phyloP scores from a whole-genome alignment of 2,797 vertebrate species.

The Schizothorax lantsangensis region DNA sequence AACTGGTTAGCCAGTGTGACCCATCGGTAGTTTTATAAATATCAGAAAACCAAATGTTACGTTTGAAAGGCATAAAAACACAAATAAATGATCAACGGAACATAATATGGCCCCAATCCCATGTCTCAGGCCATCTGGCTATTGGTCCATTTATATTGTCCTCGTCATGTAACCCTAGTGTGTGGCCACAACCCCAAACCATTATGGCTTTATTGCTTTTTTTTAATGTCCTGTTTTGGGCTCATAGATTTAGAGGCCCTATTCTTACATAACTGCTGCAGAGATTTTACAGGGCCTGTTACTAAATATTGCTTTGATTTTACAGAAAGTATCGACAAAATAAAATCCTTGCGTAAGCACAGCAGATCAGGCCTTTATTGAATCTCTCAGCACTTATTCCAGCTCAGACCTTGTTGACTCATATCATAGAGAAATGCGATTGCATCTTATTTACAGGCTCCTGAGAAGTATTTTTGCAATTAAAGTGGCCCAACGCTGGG shows the following conservation, averaged over 20 bases:
- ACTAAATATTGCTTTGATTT: slow-evolving; percentile 33
- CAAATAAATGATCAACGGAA: not conserved
- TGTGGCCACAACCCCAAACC: not conserved
- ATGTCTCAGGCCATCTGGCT: not conserved
- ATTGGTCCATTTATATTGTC: not conserved
- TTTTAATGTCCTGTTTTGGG: slow-evolving; percentile 5
- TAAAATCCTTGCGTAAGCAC: slow-evolving; percentile 16
- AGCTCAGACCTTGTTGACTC: not conserved
- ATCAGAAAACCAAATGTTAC: not conserved
- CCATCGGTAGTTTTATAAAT: not conserved
- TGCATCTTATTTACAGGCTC: slow-evolving; percentile 18
- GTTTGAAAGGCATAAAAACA: not conserved
- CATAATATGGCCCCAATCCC: not conserved
- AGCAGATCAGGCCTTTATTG: slow-evolving; percentile 22
- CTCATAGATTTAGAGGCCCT: not conserved
- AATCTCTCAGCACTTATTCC: slow-evolving; percentile 33
- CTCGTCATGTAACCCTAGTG: not conserved
- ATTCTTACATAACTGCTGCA: slow-evolving; percentile 13
- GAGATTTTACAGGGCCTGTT: slow-evolving; percentile 6
- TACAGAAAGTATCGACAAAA: slow-evolving; percentile 2
- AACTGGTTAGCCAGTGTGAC: not conserved
- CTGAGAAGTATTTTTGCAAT: slow-evolving; percentile 44
- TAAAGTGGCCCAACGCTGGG: slow-evolving; percentile 25
- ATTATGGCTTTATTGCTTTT: slow-evolving; percentile 17
- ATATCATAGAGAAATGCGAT: not conserved